These are phyloP conservation scores for Pseudanteris insignis DNA, from an alignment of 2,888 invertebrate species.

Conservation along the genomic window DNA sequence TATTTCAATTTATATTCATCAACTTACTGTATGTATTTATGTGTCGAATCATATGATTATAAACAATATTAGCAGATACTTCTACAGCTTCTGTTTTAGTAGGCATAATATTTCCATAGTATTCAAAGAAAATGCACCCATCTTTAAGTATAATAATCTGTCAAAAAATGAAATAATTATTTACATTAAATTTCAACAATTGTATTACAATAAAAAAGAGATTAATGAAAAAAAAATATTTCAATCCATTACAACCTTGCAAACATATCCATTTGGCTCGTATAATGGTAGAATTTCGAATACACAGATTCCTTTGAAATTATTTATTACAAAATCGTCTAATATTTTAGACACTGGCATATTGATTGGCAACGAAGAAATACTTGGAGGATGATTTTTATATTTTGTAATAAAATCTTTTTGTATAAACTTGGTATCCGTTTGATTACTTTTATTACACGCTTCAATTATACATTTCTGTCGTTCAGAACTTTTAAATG, in stretches of 20 bases:
- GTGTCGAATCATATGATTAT: too few species aligned
- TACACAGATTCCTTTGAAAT: conserved; percentile 50
- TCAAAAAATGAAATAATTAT: conserved; percentile 7
- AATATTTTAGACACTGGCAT: conserved; percentile 45
- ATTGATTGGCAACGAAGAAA: not conserved
- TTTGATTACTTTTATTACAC: not conserved
- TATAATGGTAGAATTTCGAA: conserved; percentile 49
- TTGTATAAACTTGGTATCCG: not conserved
- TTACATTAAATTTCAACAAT: not conserved
- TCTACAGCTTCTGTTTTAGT: conserved; percentile 51
- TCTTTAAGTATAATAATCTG: conserved; percentile 51
- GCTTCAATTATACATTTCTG: conserved; percentile 58
- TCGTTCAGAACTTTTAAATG: conserved; percentile 56
- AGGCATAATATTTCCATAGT: conserved; percentile 48
- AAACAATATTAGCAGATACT: conserved; percentile 12
- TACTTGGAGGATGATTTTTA: too few species aligned
- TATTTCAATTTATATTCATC: too few species aligned
- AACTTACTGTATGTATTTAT: too few species aligned
- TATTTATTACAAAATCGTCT: conserved; percentile 48
- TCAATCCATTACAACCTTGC: conserved; percentile 49
- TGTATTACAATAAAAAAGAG: too few species aligned
- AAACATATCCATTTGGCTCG: conserved; percentile 46
- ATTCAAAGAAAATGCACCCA: conserved; percentile 45
- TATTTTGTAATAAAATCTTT: too few species aligned
- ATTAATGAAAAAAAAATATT: conserved; percentile 17